Percentiles rank a stretch among this genome's conserved stretches.
Evolutionary conservation across 2,888 invertebrate genomes (phyloP).

Genomic region (Hecatera dysodea): DNA sequence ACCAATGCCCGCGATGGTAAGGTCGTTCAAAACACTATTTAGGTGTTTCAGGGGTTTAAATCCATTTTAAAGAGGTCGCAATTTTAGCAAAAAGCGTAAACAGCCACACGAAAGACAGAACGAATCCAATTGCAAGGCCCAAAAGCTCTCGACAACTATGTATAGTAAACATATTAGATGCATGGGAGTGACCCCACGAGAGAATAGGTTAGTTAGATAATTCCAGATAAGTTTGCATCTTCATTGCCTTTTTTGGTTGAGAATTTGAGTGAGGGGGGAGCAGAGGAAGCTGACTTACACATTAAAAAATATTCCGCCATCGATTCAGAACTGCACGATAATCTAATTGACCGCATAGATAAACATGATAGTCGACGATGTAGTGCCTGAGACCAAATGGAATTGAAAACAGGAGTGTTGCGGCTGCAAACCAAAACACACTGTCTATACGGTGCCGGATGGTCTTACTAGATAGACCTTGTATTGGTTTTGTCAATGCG

Average conservation of each 20-base stretch:
- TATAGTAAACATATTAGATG: too few relatives aligned
- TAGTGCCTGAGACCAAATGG: too few relatives aligned
- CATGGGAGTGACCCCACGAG: not conserved
- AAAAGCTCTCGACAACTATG: too few relatives aligned
- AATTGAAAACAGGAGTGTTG: too few relatives aligned
- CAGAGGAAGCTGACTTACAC: not conserved
- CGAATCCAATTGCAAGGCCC: not conserved
- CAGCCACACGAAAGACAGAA: not conserved
- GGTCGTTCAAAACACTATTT: not conserved
- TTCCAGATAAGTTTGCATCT: not conserved
- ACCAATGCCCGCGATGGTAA: too few relatives aligned
- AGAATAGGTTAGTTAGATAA: not conserved
- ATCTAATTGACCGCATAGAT: conserved; percentile 6
- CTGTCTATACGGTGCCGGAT: too few relatives aligned
- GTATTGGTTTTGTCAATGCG: too few relatives aligned
- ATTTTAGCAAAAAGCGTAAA: not conserved
- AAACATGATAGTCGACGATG: too few relatives aligned
- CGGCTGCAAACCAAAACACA: too few relatives aligned
- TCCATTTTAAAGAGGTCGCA: not conserved
- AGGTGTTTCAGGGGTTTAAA: not conserved
- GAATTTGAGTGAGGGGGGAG: not conserved
- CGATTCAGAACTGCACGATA: not conserved
- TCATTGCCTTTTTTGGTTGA: not conserved
- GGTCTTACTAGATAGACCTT: too few relatives aligned
- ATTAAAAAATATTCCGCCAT: conserved; percentile 1